Percentiles rank a stretch among this genome's conserved stretches.
phyloP scores from a whole-genome alignment of 2,113 vertebrate species.

The Myotis davidii region DNA sequence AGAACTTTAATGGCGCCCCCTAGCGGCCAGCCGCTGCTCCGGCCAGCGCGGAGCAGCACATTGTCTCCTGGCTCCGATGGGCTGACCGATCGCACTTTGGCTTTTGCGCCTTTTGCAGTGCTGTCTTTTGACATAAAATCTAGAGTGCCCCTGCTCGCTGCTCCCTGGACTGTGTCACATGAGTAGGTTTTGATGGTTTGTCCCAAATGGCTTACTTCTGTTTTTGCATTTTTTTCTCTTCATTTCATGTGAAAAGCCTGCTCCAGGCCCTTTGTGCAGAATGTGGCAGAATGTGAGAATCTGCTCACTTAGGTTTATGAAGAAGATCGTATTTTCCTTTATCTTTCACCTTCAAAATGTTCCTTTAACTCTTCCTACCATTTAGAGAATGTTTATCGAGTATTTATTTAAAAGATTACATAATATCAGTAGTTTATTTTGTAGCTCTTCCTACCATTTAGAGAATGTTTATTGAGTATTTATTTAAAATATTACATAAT shows the following conservation, averaged over 20 bases:
- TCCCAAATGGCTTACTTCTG: background rate
- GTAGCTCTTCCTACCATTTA: background rate
- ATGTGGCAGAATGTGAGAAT: background rate
- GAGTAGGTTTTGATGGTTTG: background rate
- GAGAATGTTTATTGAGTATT: constrained; percentile 5
- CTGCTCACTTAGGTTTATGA: background rate
- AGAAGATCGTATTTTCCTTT: constrained; percentile 30
- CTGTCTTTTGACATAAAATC: background rate
- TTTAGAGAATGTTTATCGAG: background rate
- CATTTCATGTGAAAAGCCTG: background rate
- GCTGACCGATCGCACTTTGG: background rate
- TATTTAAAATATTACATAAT: constrained; percentile 20
- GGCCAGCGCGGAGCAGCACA: background rate
- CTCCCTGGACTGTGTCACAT: background rate
- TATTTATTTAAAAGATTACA: constrained; percentile 14
- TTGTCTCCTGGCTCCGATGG: background rate
- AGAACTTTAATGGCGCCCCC: background rate
- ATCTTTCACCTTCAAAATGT: constrained; percentile 16
- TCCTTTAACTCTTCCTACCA: background rate
- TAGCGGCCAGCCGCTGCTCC: background rate
- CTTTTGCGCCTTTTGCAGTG: background rate
- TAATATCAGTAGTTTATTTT: constrained; percentile 36
- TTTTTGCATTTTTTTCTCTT: background rate
- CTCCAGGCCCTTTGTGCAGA: background rate
- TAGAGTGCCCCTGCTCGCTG: background rate